phyloP scores from a whole-genome alignment of 2,113 vertebrate species.

The Beaufortia kweichowensis region DNA sequence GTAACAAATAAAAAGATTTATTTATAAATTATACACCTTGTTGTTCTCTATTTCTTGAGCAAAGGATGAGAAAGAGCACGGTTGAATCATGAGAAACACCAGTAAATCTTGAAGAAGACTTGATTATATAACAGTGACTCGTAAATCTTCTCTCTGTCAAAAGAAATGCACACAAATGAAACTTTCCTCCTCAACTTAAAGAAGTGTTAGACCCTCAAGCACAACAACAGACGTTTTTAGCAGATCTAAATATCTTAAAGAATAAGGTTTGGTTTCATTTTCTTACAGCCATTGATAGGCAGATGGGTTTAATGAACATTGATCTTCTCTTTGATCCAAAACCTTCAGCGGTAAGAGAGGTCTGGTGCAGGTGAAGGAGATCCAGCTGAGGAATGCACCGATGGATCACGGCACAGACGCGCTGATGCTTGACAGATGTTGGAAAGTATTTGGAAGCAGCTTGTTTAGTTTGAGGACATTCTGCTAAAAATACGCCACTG shows the following conservation, averaged over 20 bases:
- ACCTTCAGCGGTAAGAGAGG: conserved; percentile 12
- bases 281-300: conserved; percentile 52
- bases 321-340: neutral
- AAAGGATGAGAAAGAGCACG: neutral
- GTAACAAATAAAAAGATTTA: conserved; percentile 95
- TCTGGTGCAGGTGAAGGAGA: conserved; percentile 70
- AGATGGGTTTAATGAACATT: conserved; percentile 16
- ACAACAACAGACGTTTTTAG: neutral
- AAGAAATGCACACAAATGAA: too few species aligned
- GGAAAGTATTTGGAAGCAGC: conserved; percentile 71
- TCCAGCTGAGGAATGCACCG: conserved; percentile 71
- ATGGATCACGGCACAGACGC: conserved; percentile 54
- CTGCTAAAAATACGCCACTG: conserved; percentile 48
- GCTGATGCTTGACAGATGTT: conserved; percentile 76
- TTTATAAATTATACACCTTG: conserved; percentile 86
- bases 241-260: too few species aligned
- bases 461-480: conserved; percentile 59
- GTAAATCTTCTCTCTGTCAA: conserved; percentile 70
- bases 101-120: conserved; percentile 9
- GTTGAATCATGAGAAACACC: conserved; percentile 1
- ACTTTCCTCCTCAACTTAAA: too few species aligned
- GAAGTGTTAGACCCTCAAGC: neutral
- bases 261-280: too few species aligned
- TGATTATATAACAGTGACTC: conserved; percentile 65
- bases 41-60: conserved; percentile 15